phyloP scores from a whole-genome alignment of 2,888 invertebrate species.

The Notodonta ziczac region DNA sequence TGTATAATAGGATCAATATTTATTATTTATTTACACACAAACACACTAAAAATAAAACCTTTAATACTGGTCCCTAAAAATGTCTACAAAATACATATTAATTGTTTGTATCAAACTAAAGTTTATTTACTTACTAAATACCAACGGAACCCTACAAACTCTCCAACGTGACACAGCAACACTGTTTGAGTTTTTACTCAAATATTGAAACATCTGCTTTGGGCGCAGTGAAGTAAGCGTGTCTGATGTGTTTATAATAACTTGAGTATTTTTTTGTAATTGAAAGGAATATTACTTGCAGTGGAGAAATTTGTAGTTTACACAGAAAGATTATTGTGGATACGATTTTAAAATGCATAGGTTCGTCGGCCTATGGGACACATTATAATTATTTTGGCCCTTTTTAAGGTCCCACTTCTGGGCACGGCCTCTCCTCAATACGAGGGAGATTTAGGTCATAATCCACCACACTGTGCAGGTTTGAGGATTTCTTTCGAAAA shows the following conservation, averaged over 20 bases:
- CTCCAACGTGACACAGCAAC: background rate
- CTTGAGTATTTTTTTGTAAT: constrained; percentile 40
- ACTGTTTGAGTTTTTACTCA: constrained; percentile 13
- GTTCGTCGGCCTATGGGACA: no score
- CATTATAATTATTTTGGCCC: no score
- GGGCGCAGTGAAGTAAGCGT: constrained; percentile 52
- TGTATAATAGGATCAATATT: no score
- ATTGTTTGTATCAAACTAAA: background rate
- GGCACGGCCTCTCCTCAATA: no score
- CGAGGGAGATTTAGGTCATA: no score
- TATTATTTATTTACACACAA: no score
- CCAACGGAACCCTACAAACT: constrained; percentile 1
- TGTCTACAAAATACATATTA: background rate
- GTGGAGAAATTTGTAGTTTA: constrained; percentile 37
- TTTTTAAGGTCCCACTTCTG: no score
- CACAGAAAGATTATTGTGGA: constrained; percentile 27
- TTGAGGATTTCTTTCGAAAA: no score
- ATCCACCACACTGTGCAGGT: no score
- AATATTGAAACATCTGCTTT: constrained; percentile 55
- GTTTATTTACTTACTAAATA: background rate
- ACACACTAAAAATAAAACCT: no score
- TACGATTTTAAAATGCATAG: constrained; percentile 5
- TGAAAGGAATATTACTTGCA: constrained; percentile 39
- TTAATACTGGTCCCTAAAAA: no score
- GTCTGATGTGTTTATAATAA: constrained; percentile 69